Base-by-base conservation (phyloP, 2,888 invertebrate genomes). In the Drosophila demipolita region DNA sequence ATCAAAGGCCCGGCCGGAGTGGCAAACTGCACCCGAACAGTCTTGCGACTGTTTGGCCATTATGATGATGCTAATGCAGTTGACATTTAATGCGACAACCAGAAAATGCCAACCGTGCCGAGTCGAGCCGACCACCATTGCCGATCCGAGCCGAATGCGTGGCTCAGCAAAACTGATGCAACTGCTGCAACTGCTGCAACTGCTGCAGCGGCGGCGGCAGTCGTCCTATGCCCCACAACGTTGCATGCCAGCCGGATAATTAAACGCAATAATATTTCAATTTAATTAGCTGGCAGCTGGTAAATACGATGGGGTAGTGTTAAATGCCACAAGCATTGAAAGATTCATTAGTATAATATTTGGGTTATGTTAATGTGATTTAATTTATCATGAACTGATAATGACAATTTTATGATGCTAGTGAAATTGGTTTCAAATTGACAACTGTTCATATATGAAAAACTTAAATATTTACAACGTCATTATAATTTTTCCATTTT, bases 1-100 rank as follows among this genome's bases (percentile, higher is more conserved):
- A 82, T 82, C 78, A 79, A 82, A 79, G 82, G 82, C 69, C 78
- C 67, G 61, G 63, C 54, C 54, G 75, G 52, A 29, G 40, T 9
- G 49, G n/a, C 55, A 53, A 62, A 29, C 66, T 57, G 74, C 71
- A 68, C 58, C 80, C 77, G 62, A 58, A 55, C 55, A 73, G 67
- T 64, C 58, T 83, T 55, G 58, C 72, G 71, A 84, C 82, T 83
- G 87, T 84, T 82, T 29, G 29, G 83, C 70, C 89, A 68, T 86
- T 80, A 85, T 77, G 87, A 75, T 83, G 87, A 90, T 75, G 85
- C 90, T 90, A 90, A 85, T 85, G 84, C 84, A 85, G 90, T 85
- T 85, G 84, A 85, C 84, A 88, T 88, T 84, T 90, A 73, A 88
- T 88, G 89, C 73, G 67, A 54, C 82, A 65, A 60, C 66, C 62